Evolutionary conservation across 1,140 invertebrate genomes (phyloP), one percentile per base, ranked within the genome.

Genomic region (Rhopalosiphum maidis): DNA sequence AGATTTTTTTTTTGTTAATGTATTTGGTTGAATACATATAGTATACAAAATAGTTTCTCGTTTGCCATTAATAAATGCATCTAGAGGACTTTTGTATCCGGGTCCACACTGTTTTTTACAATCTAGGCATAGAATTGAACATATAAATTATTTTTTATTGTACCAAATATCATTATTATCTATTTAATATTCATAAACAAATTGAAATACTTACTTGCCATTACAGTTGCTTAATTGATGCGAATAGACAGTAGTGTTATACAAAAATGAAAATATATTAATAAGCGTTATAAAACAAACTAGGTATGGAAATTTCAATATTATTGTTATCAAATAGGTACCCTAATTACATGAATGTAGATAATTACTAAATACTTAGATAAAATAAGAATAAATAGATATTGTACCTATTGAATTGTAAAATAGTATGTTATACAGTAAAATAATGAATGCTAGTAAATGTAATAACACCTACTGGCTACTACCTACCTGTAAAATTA

Each of bases 31-130:
- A 48, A 99, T 96, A 94, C 98, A 98, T n/a, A 97, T 96, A 3
- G 98, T 96, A 95, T 99, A 99, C 1, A 99, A 94, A 23, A 99
- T 95, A 95, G 97, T 97, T 95, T 99, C 99, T 48, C 97, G 95
- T 0, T 97, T 96, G 0, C 98, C 98, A 94, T 96, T 96, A 93
- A 95, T 96, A 96, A 98, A 97, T 0, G 98, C 99, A 90, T 97
- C 97, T 94, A 97, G 94, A 0, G 99, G 98, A 25, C 96, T 96
- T 83, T 95, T 96, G 94, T 97, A 98, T n/a, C 97, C 97, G 23
- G 97, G 97, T 9, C 97, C 97, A 94, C 95, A 60, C 30, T 93
- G 46, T 21, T 91, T 91, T 54, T 87, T 51, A 86, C 68, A 94
- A 91, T 77, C 91, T 93, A 93, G 3, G 11, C 15, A 3, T 8